These are phyloP conservation scores for Dolichomitus sp. DNA, from an alignment of 2,888 invertebrate species.

Conservation along the genomic window DNA sequence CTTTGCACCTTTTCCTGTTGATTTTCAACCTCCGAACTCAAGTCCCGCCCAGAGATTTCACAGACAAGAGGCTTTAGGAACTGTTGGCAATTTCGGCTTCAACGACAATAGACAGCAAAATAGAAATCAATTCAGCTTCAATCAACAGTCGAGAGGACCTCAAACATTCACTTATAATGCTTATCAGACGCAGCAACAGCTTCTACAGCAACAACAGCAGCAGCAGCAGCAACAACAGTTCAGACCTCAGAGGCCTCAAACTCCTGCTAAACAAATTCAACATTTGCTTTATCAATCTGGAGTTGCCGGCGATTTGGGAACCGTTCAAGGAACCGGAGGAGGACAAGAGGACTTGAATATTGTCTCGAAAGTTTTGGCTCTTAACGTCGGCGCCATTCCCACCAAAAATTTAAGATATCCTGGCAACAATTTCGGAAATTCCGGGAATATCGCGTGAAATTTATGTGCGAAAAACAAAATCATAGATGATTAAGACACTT, in stretches of 20 bases:
- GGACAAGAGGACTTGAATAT: slow-evolving; percentile 93
- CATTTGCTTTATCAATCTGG: slow-evolving; percentile 90
- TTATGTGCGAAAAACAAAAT: neutral
- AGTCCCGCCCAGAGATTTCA: slow-evolving; percentile 79
- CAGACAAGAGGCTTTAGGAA: slow-evolving; percentile 84
- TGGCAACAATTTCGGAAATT: slow-evolving; percentile 67
- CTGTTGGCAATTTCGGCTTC: slow-evolving; percentile 89
- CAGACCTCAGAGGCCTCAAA: slow-evolving; percentile 74
- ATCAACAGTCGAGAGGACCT: slow-evolving; percentile 77
- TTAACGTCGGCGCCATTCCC: slow-evolving; percentile 91
- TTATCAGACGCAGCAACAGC: slow-evolving; percentile 70
- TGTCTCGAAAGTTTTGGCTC: slow-evolving; percentile 93
- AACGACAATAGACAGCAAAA: slow-evolving; percentile 83
- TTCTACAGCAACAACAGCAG: slow-evolving; percentile 73
- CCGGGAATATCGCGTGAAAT: slow-evolving; percentile 54
- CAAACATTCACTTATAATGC: slow-evolving; percentile 74
- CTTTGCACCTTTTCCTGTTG: slow-evolving; percentile 77
- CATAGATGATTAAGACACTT: neutral
- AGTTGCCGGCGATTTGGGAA: slow-evolving; percentile 86
- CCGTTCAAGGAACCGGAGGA: slow-evolving; percentile 79
- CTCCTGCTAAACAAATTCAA: slow-evolving; percentile 89
- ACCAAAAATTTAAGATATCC: slow-evolving; percentile 74
- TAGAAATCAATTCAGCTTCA: slow-evolving; percentile 75
- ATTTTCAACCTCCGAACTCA: slow-evolving; percentile 84
- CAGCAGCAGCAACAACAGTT: slow-evolving; percentile 72